phyloP scores from a whole-genome alignment of 2,888 invertebrate genomes.

The Micropterix aruncella region DNA sequence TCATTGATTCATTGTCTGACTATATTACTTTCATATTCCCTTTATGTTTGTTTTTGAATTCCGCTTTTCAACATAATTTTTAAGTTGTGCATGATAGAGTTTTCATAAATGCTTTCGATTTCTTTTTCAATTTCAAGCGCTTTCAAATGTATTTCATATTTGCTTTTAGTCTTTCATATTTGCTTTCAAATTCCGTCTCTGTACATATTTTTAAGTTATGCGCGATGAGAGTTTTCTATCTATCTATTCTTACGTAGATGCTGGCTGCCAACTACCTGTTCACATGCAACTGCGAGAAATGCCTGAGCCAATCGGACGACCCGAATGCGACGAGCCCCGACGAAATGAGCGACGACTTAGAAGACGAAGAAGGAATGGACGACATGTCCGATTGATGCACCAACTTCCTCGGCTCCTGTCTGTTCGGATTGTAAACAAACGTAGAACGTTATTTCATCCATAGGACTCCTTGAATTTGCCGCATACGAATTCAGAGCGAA shows the following conservation, averaged over 20 bases:
- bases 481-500: too few species aligned
- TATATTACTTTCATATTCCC: too few species aligned
- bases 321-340: constrained; percentile 77
- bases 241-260: constrained; percentile 26
- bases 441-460: too few species aligned
- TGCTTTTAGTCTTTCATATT: not conserved
- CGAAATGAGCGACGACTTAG: constrained; percentile 44
- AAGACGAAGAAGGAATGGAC: constrained; percentile 31
- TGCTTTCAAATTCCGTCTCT: too few species aligned
- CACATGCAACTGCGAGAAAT: constrained; percentile 68
- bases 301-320: constrained; percentile 55
- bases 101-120: too few species aligned
- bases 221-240: constrained; percentile 4
- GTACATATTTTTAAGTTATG: constrained; percentile 2
- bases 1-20: too few species aligned
- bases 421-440: too few species aligned
- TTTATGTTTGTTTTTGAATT: too few species aligned
- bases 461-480: too few species aligned
- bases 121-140: not conserved
- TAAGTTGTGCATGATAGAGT: too few species aligned
- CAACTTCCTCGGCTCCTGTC: constrained; percentile 32
- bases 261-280: constrained; percentile 70
- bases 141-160: not conserved
- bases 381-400: constrained; percentile 37
- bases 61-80: too few species aligned